Conservation (phyloP, 2,113 vertebrate genomes). For the Phasianus colchicus region DNA sequence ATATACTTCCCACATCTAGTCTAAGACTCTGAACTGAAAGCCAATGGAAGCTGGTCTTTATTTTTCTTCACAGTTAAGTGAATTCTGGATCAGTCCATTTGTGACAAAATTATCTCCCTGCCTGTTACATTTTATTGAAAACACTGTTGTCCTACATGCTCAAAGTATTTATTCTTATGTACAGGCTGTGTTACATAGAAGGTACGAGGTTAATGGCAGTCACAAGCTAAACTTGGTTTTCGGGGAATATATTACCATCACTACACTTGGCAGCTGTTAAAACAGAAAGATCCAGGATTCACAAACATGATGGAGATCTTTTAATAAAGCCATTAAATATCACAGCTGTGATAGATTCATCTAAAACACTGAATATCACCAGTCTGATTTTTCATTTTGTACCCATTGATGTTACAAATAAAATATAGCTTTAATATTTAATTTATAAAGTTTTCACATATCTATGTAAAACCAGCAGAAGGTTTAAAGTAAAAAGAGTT, state of each 20-base stretch:
- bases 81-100: not conserved
- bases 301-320: not conserved
- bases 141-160: not conserved
- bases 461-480: slow-evolving; percentile 35
- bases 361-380: slow-evolving; percentile 1
- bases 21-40: not conserved
- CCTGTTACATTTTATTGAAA: not conserved
- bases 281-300: not conserved
- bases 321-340: slow-evolving; percentile 1
- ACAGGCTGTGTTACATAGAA: not conserved
- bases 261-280: not conserved
- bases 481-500: slow-evolving; percentile 45
- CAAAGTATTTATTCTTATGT: not conserved
- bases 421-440: slow-evolving; percentile 23
- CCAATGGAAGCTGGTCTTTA: not conserved
- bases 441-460: slow-evolving; percentile 40
- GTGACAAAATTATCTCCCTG: not conserved
- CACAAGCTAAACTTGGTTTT: not conserved
- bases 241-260: not conserved
- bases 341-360: not conserved
- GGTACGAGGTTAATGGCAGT: not conserved
- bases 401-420: slow-evolving; percentile 26
- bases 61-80: not conserved
- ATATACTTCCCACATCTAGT: not conserved
- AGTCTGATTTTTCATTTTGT: slow-evolving; percentile 34